Evolutionary conservation across 1,140 invertebrate genomes (phyloP), one percentile per base, ranked within the genome.

Genomic region (Elymnias hypermnestra): DNA sequence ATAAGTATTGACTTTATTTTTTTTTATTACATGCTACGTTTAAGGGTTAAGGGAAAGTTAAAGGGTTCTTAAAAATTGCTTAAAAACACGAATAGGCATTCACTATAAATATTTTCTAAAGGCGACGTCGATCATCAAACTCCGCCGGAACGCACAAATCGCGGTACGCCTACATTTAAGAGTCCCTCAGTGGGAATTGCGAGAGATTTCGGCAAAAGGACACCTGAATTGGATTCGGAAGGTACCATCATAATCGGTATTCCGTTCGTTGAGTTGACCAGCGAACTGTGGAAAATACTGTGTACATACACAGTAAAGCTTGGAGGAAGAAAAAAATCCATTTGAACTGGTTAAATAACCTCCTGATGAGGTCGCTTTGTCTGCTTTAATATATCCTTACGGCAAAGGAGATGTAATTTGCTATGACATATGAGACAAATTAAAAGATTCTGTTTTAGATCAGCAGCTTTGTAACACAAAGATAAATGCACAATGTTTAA

Each of bases 161-260:
- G 77, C 36, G 75, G 75, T 26, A 73, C 69, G 7, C 81, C 81
- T 9, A 78, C 69, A 8, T 84, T 84, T 78, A 82, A 81, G 53
- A 78, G 75, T 54, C 70, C 73, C 9, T 71, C 74, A 21, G 71
- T 84, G 38, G 77, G 77, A 45, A 71, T 82, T 23, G 81, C 77
- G 9, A 64, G 81, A 48, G 77, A 83, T 72, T 82, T 81, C 25
- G 81, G 81, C 36, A 84, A 84, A 74, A 68, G 81, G 63, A 61
- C 70, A 8, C 36, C 66, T 42, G 72, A 77, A 49, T 53, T 71
- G 53, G 73, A 78, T 23, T 29, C 39, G 7, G 77, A 84, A 84
- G 81, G 81, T 84, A 84, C 49, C 37, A 42, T 28, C 50, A 53
- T 44, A 51, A 22, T 35, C 47, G 48, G 56, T 44, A 51, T 60